phyloP scores from a whole-genome alignment of 2,888 invertebrate genomes.

The Aricia artaxerxes region DNA sequence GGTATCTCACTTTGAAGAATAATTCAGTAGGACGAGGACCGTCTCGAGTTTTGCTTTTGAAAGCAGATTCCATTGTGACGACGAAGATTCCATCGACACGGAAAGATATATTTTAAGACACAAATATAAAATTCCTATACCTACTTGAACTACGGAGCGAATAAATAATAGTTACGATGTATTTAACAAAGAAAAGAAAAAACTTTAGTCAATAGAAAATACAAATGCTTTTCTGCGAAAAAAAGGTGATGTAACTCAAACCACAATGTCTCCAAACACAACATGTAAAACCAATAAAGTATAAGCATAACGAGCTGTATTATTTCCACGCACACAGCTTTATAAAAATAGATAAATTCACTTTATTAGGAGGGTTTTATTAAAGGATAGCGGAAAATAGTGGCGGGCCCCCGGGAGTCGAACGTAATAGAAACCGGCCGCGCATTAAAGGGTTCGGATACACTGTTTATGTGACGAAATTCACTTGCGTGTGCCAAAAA shows the following conservation, averaged over 20 bases:
- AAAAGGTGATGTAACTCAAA: not conserved
- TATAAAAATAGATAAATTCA: conserved; percentile 42
- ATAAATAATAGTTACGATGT: too few relatives aligned
- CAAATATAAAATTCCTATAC: not conserved
- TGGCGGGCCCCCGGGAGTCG: conserved; percentile 42
- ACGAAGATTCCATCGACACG: not conserved
- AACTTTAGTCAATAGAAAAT: not conserved
- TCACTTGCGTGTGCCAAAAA: not conserved
- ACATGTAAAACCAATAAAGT: conserved; percentile 19
- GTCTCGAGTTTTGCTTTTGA: conserved; percentile 25
- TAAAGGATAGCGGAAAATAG: conserved; percentile 45
- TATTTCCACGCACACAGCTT: conserved; percentile 23
- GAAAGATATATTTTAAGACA: not conserved
- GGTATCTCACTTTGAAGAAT: not conserved
- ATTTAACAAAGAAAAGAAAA: too few relatives aligned
- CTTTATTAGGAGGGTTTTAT: conserved; percentile 45
- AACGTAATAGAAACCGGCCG: conserved; percentile 44
- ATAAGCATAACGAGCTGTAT: conserved; percentile 19
- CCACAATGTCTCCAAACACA: not conserved
- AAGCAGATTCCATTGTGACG: conserved; percentile 24
- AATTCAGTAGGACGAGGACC: not conserved
- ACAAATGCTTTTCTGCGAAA: not conserved
- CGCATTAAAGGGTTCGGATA: conserved; percentile 42
- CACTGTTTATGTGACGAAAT: conserved; percentile 38
- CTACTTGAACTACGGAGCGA: too few relatives aligned